These are phyloP conservation scores for Drosophila bunnanda DNA, from an alignment of 2,888 invertebrate species.

Conservation along the genomic window DNA sequence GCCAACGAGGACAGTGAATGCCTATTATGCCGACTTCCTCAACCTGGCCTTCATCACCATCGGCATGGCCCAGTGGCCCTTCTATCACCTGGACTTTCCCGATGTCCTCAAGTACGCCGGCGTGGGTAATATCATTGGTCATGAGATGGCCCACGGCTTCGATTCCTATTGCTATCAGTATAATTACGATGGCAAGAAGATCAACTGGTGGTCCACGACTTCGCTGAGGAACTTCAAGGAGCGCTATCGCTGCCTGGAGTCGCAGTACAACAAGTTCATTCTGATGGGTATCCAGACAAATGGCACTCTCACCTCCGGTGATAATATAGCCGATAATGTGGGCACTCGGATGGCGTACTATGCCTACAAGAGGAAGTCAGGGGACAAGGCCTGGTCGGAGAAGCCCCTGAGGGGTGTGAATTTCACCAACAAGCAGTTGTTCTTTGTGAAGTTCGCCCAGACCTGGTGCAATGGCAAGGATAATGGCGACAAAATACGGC, in stretches of 20 bases:
- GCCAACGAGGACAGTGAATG: constrained; percentile 80
- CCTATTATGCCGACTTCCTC: constrained; percentile 81
- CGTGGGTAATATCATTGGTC: constrained; percentile 79
- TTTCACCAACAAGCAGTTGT: constrained; percentile 94
- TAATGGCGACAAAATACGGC: constrained; percentile 79
- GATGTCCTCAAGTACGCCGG: constrained; percentile 79
- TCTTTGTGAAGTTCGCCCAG: constrained; percentile 98
- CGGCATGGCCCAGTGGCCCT: constrained; percentile 79
- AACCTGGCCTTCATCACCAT: constrained; percentile 80
- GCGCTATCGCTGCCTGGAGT: constrained; percentile 80
- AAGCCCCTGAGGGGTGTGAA: constrained; percentile 91
- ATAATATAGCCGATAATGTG: constrained; percentile 96
- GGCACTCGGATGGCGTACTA: constrained; percentile 95
- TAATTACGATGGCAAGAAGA: constrained; percentile 79
- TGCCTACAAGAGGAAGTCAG: constrained; percentile 88
- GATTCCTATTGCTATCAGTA: constrained; percentile 79
- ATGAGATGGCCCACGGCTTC: constrained; percentile 82
- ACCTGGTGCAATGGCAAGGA: constrained; percentile 81
- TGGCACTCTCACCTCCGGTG: constrained; percentile 86
- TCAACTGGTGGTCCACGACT: constrained; percentile 79
- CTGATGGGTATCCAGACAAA: constrained; percentile 76
- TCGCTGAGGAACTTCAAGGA: constrained; percentile 80
- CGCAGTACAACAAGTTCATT: constrained; percentile 81
- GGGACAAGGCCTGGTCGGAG: constrained; percentile 85
- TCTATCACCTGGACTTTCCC: constrained; percentile 77